Percentiles rank a stretch among this genome's conserved stretches.
Conservation (phyloP, 2,797 vertebrate genomes). For the Myotis daubentonii region DNA sequence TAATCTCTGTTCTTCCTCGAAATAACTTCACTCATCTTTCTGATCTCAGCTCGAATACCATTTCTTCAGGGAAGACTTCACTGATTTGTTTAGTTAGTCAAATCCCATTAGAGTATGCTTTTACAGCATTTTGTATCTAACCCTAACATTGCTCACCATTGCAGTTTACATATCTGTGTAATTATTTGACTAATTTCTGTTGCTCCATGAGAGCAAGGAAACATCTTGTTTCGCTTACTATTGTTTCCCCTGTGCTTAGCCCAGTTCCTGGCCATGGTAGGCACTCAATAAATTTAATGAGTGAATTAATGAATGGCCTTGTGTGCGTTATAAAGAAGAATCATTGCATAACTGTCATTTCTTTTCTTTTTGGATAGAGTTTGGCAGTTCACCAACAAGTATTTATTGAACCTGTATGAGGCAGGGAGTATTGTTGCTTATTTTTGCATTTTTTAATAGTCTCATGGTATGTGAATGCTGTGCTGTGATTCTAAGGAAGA, state of each 20-base stretch:
- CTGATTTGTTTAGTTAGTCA: not conserved
- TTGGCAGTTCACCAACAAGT: conserved; percentile 34
- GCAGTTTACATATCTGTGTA: not conserved
- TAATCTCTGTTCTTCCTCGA: not conserved
- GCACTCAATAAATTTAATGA: not conserved
- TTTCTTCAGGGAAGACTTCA: not conserved
- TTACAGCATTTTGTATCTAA: not conserved
- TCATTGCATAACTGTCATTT: conserved; percentile 19
- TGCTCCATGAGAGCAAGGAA: not conserved
- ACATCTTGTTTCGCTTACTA: not conserved
- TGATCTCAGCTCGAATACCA: not conserved
- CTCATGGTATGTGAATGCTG: not conserved
- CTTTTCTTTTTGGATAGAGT: conserved; percentile 25
- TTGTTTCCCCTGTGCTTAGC: not conserved
- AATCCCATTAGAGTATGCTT: not conserved
- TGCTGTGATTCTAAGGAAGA: conserved; percentile 71
- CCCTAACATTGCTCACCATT: not conserved
- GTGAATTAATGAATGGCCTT: not conserved
- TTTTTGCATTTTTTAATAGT: not conserved
- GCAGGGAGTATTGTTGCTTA: not conserved
- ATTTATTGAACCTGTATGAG: conserved; percentile 50
- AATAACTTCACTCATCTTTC: not conserved
- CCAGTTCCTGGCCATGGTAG: not conserved
- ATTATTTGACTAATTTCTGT: not conserved
- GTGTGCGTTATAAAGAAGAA: conserved; percentile 45